A percentile compares a stretch with the other conserved stretches of the same genome.
These are phyloP conservation scores for Euleptes europaea DNA, from an alignment of 2,113 vertebrate genomes.

Conservation along the genomic window DNA sequence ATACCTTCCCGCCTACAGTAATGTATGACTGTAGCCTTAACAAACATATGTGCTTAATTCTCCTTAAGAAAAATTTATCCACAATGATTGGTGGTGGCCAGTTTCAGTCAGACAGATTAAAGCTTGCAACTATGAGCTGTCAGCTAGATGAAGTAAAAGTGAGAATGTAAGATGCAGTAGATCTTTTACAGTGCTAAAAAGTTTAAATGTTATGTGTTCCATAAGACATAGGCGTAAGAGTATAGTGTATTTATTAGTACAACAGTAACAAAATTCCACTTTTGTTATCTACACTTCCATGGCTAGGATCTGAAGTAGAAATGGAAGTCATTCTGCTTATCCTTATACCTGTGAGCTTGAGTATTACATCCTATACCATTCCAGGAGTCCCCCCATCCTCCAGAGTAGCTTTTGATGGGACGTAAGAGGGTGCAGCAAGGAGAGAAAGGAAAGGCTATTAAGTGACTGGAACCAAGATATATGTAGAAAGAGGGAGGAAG, in stretches of 20 bases:
- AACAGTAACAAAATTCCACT: background rate
- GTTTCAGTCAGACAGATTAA: background rate
- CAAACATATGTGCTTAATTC: background rate
- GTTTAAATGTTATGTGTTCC: background rate
- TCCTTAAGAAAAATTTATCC: background rate
- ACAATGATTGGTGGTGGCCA: background rate
- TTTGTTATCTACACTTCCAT: too few species aligned
- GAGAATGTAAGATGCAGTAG: background rate
- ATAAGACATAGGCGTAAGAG: background rate
- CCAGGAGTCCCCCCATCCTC: too few species aligned
- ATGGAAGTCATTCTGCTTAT: too few species aligned
- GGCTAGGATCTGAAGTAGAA: too few species aligned
- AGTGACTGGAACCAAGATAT: too few species aligned
- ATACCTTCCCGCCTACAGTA: background rate
- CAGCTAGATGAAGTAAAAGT: background rate
- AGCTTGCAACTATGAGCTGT: background rate
- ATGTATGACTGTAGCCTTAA: background rate
- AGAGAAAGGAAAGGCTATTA: too few species aligned
- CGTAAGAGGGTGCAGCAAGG: too few species aligned
- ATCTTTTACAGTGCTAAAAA: background rate
- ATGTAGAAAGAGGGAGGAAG: too few species aligned
- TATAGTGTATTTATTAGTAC: background rate
- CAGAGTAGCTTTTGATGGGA: too few species aligned
- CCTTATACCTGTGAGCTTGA: too few species aligned
- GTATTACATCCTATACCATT: too few species aligned